phyloP scores from a whole-genome alignment of 2,113 vertebrate species.

The Spea multiplicata region DNA sequence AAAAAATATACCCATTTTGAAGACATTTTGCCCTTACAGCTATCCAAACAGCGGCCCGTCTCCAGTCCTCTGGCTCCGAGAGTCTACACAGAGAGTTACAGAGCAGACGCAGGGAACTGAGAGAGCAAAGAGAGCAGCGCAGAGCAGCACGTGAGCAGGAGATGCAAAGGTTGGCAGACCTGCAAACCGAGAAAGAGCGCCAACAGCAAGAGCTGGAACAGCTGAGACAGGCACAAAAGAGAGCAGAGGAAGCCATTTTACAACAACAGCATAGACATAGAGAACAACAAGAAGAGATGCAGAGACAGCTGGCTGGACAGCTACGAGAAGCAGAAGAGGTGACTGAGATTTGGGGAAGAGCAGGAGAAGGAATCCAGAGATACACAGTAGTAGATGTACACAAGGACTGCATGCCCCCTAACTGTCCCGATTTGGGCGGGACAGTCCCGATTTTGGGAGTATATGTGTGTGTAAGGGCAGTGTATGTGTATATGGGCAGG shows the following conservation, averaged over 20 bases:
- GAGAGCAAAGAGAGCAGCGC: slow-evolving; percentile 82
- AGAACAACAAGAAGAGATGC: slow-evolving; percentile 86
- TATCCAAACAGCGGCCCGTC: slow-evolving; percentile 86
- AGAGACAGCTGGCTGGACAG: slow-evolving; percentile 81
- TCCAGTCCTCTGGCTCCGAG: slow-evolving; percentile 81
- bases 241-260: slow-evolving; percentile 79
- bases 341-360: slow-evolving; percentile 4
- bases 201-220: slow-evolving; percentile 88
- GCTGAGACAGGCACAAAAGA: slow-evolving; percentile 86
- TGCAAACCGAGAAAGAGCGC: slow-evolving; percentile 89
- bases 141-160: slow-evolving; percentile 83
- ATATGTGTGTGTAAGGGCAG: too few species aligned
- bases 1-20: too few species aligned
- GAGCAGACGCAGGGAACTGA: slow-evolving; percentile 81
- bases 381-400: too few species aligned
- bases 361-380: too few species aligned
- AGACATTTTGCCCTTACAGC: slow-evolving; percentile 61
- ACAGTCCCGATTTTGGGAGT: too few species aligned
- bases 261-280: slow-evolving; percentile 83
- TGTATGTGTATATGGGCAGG: too few species aligned
- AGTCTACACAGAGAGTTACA: slow-evolving; percentile 93
- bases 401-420: too few species aligned
- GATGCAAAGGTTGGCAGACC: slow-evolving; percentile 77
- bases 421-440: too few species aligned
- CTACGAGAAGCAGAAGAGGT: slow-evolving; percentile 88